Percentiles rank a stretch among this genome's conserved stretches.
phyloP scores from a whole-genome alignment of 2,797 vertebrate species.

The Takifugu rubripes region DNA sequence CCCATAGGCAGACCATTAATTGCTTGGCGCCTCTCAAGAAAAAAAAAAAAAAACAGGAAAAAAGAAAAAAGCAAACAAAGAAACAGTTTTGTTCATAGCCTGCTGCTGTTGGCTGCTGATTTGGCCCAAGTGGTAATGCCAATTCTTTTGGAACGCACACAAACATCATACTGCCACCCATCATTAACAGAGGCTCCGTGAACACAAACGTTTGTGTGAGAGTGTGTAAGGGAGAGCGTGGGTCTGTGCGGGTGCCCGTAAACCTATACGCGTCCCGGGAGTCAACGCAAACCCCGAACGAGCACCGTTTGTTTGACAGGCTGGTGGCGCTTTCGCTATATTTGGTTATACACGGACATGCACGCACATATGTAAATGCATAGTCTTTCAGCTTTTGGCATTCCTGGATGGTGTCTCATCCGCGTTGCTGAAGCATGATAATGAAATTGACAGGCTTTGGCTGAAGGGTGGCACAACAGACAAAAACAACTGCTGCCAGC shows the following conservation, averaged over 20 bases:
- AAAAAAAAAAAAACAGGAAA: constrained; percentile 9
- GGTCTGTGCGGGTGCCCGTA: background rate
- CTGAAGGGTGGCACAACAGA: constrained; percentile 60
- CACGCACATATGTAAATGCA: constrained; percentile 12
- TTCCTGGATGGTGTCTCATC: constrained; percentile 60
- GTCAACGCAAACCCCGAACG: background rate
- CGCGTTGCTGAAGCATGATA: constrained; percentile 71
- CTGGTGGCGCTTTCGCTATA: constrained; percentile 16
- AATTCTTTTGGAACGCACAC: constrained; percentile 70
- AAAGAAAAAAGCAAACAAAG: constrained; percentile 67
- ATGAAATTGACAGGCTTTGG: constrained; percentile 72
- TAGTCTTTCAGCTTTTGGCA: constrained; percentile 38
- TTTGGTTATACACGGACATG: constrained; percentile 10
- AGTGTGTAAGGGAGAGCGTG: background rate
- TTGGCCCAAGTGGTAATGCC: constrained; percentile 71
- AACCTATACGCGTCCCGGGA: constrained; percentile 2
- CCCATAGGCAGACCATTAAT: constrained; percentile 73
- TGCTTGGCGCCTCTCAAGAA: constrained; percentile 70
- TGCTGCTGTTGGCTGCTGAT: constrained; percentile 73
- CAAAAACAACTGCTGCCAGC: constrained; percentile 59
- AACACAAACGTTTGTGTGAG: constrained; percentile 40
- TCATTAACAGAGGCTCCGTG: constrained; percentile 66
- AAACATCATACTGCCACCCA: constrained; percentile 72
- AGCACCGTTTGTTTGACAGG: constrained; percentile 32
- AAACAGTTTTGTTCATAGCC: constrained; percentile 74